Evolutionary conservation across 2,797 vertebrate species (phyloP).

Genomic region (Peromyscus eremicus): DNA sequence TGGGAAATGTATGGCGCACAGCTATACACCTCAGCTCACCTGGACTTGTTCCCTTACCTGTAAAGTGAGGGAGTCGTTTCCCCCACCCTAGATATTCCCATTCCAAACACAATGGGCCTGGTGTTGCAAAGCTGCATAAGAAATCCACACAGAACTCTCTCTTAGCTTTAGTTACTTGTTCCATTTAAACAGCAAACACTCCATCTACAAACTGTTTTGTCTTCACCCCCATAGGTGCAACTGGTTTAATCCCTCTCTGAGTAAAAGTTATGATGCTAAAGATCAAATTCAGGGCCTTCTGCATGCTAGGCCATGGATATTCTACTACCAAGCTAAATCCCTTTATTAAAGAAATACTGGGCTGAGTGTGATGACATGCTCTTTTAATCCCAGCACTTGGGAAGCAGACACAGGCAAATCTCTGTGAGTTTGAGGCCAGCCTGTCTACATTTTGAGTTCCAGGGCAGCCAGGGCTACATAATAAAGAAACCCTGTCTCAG

Average conservation of each 20-base stretch:
- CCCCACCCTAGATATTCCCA: background rate
- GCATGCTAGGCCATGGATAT: background rate
- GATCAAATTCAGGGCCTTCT: background rate
- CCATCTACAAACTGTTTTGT: background rate
- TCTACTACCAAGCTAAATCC: background rate
- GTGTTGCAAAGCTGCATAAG: background rate
- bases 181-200: conserved; percentile 8
- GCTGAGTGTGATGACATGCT: background rate
- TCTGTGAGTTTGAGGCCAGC: background rate
- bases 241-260: background rate
- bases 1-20: background rate
- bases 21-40: background rate
- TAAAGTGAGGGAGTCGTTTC: background rate
- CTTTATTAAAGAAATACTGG: conserved; percentile 49
- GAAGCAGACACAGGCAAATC: background rate
- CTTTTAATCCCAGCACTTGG: background rate
- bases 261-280: background rate
- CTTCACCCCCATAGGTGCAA: conserved; percentile 12
- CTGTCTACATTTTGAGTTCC: background rate
- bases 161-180: conserved; percentile 26
- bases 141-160: background rate
- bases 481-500: background rate
- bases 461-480: background rate
- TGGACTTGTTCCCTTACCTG: background rate
- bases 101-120: background rate